Conservation (phyloP, 2,888 invertebrate genomes). For the Ectemnius continuus region DNA sequence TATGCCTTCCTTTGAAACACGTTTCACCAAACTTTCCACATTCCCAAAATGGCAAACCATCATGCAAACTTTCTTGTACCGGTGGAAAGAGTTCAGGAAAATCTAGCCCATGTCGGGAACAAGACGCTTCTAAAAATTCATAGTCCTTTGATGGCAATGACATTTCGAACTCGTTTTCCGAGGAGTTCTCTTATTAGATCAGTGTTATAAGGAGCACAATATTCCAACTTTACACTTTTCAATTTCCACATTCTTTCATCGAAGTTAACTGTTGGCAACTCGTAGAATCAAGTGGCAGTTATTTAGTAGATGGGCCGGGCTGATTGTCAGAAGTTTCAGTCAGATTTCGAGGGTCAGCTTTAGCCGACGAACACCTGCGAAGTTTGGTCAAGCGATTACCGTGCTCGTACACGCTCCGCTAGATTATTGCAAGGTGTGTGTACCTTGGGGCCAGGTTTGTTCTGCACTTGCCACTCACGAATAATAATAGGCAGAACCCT, state of each 20-base stretch:
- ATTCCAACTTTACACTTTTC: too few species aligned
- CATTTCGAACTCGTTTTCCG: too few species aligned
- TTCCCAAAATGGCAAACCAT: too few species aligned
- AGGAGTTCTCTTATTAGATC: too few species aligned
- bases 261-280: not conserved
- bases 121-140: too few species aligned
- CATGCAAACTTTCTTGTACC: too few species aligned
- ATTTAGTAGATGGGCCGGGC: not conserved
- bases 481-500: not conserved
- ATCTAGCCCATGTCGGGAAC: too few species aligned
- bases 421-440: not conserved
- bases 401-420: not conserved
- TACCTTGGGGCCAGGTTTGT: not conserved
- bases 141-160: too few species aligned
- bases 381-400: constrained; percentile 2
- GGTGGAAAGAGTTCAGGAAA: too few species aligned
- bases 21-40: too few species aligned
- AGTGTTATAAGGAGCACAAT: too few species aligned
- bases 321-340: not conserved
- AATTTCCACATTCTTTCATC: too few species aligned
- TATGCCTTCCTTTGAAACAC: not conserved
- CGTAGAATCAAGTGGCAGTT: constrained; percentile 3
- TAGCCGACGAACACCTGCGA: not conserved
- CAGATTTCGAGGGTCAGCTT: not conserved
- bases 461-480: not conserved